A percentile compares a stretch with the other conserved stretches of the same genome.
These are phyloP conservation scores for Pachycephus smyrnensis DNA, from an alignment of 2,888 invertebrate species.

Conservation along the genomic window DNA sequence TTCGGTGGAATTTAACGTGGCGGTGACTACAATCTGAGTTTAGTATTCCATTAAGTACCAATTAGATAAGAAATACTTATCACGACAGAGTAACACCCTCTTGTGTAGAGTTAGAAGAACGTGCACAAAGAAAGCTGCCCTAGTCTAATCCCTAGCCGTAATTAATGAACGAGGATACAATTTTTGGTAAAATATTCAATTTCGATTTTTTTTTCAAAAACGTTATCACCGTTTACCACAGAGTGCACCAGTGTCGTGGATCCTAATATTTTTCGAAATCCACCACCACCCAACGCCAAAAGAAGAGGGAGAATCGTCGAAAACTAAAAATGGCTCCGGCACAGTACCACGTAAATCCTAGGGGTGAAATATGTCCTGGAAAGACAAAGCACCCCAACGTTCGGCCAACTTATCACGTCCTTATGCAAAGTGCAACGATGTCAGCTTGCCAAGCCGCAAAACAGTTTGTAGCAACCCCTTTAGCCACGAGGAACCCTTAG, in stretches of 20 bases:
- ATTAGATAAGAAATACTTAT: neutral
- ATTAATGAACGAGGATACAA: neutral
- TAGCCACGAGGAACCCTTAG: neutral
- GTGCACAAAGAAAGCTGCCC: neutral
- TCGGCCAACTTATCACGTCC: slow-evolving; percentile 26
- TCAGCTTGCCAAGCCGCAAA: slow-evolving; percentile 27
- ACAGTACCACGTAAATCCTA: slow-evolving; percentile 7
- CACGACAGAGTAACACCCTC: neutral
- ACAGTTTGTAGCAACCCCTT: slow-evolving; percentile 21
- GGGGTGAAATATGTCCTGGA: slow-evolving; percentile 22
- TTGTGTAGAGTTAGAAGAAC: neutral
- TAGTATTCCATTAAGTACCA: neutral
- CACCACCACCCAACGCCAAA: neutral
- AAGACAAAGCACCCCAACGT: slow-evolving; percentile 23
- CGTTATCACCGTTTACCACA: neutral
- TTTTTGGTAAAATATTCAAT: neutral
- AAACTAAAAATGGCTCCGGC: neutral
- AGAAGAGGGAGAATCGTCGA: neutral
- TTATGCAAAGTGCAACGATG: slow-evolving; percentile 27
- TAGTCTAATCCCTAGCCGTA: neutral
- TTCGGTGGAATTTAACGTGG: too few species aligned
- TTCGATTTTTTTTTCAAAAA: too few species aligned
- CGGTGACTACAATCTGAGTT: too few species aligned
- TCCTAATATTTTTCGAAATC: neutral
- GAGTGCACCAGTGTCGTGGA: neutral